Percentiles rank a stretch among this genome's conserved stretches.
Evolutionary conservation across 1,140 invertebrate genomes (phyloP).

Genomic region (Leptinotarsa texana): DNA sequence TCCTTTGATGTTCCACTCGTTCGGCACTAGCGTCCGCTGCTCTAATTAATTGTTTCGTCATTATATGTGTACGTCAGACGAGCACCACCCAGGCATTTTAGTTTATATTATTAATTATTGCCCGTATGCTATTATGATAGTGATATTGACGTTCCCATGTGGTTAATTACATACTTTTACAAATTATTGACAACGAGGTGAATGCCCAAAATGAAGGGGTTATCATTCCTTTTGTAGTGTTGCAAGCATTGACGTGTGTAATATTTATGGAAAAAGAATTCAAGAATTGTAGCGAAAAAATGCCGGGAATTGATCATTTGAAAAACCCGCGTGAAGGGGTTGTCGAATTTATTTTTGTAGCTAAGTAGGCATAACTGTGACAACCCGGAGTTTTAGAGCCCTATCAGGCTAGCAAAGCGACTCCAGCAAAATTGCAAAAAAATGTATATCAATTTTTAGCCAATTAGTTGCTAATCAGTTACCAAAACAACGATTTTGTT

Average conservation of each 20-base stretch:
- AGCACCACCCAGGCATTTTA: neutral
- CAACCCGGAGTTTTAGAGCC: too few species aligned
- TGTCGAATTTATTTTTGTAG: too few species aligned
- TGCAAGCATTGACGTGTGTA: neutral
- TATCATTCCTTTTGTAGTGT: neutral
- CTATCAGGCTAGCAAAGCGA: too few species aligned
- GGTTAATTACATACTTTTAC: constrained; percentile 1
- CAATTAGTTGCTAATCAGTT: too few species aligned
- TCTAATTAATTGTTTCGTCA: constrained; percentile 8
- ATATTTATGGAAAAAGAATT: too few species aligned
- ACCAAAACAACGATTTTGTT: too few species aligned
- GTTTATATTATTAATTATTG: neutral
- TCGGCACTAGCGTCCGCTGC: neutral
- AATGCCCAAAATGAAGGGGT: neutral
- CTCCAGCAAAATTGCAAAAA: too few species aligned
- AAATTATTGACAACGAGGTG: neutral
- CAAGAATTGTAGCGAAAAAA: too few species aligned
- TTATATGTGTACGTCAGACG: constrained; percentile 1
- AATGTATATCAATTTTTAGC: too few species aligned
- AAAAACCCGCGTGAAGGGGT: too few species aligned
- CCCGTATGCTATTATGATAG: neutral
- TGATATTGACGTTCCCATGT: neutral
- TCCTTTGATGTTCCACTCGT: neutral
- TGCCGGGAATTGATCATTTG: too few species aligned
- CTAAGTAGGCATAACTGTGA: too few species aligned